Base-by-base conservation (phyloP, 2,113 vertebrate genomes). In the Dasypus novemcinctus region DNA sequence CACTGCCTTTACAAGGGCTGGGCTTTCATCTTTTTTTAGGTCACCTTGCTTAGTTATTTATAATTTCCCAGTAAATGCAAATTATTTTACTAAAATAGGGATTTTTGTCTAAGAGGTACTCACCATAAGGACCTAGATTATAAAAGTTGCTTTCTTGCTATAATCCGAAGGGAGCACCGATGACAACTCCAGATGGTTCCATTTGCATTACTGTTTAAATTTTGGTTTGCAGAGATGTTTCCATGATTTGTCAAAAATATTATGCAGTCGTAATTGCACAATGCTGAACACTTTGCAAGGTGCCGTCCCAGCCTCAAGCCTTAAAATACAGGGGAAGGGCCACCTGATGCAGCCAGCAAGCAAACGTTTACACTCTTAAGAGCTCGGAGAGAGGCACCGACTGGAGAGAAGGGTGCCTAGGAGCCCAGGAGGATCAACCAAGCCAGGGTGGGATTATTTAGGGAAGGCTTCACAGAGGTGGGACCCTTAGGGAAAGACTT, bases 11-110 rank as follows among this genome's bases (percentile, higher is more conserved):
- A 0, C 66, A 43, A n/a, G 72, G 74, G 43, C 90, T 54, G 63
- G 90, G 52, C 92, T 69, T 93, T 89, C 33, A 38, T 87, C 36
- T 82, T 94, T 4, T 17, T 81, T 23, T 27, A 4, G 74, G 43
- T 92, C 95, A 6, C 2, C 41, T 75, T 90, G 78, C 78, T 91
- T 93, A 81, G 87, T 90, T 95, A 92, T 96, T 96, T 94, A 95
- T 97, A 88, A 89, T 64, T 88, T 90, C n/a, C 41, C 46, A 72
- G 87, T 43, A 94, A 91, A 91, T 96, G 93, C 71, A 90, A 93
- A 96, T 66, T 57, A 79, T 91, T 85, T 88, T 43, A 69, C 64
- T 57, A 43, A 83, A 64, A 38, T 83, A 57, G 57, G 27, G 46
- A 87, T 92, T 25, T 90, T 88, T 89, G 6, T 84, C 49, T 94